These are phyloP conservation scores for Ichneumoninae sp. DNA, from an alignment of 2,888 invertebrate genomes.

Conservation along the genomic window DNA sequence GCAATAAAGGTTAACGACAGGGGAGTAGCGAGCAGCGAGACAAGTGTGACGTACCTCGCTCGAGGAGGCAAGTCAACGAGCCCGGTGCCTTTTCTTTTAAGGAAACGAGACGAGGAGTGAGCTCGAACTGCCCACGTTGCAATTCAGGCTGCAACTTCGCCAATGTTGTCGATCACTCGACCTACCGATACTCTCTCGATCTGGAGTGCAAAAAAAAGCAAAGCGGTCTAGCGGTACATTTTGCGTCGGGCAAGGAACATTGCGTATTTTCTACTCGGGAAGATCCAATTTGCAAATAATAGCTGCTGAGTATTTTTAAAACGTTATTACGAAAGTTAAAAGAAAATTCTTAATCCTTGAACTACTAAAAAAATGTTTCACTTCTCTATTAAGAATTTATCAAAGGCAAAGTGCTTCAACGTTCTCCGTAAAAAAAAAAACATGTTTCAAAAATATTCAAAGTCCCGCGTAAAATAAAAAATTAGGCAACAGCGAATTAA, in stretches of 20 bases:
- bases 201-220: constrained; percentile 24
- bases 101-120: constrained; percentile 66
- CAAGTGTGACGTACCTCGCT: constrained; percentile 63
- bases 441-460: not conserved
- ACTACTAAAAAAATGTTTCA: not conserved
- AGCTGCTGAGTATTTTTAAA: not conserved
- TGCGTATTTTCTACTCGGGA: not conserved
- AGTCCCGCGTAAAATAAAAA: not conserved
- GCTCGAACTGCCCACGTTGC: constrained; percentile 68
- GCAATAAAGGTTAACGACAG: constrained; percentile 62
- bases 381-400: not conserved
- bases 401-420: too few relatives aligned
- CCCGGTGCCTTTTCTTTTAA: constrained; percentile 63
- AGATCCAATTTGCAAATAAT: not conserved
- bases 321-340: not conserved
- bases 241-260: constrained; percentile 12
- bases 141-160: constrained; percentile 59
- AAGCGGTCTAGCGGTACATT: constrained; percentile 34
- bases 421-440: not conserved
- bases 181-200: constrained; percentile 28
- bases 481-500: not conserved
- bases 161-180: constrained; percentile 52
- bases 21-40: constrained; percentile 36
- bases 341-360: not conserved
- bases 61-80: constrained; percentile 59